Conservation (phyloP, 2,888 invertebrate genomes). For the Syrphus vitripennis region DNA sequence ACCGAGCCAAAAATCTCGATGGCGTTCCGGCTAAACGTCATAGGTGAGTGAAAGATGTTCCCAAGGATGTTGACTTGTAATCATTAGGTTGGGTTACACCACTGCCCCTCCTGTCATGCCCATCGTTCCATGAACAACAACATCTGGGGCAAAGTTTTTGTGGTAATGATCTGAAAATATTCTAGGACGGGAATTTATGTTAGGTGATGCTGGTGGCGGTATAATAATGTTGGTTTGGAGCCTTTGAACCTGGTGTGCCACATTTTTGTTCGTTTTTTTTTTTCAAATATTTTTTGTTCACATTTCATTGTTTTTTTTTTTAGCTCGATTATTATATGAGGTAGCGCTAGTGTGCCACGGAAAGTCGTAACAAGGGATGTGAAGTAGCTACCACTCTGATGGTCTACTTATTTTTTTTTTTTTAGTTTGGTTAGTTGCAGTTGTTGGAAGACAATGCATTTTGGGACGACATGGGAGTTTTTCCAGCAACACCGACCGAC, state of each 20-base stretch:
- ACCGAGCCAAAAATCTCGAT: constrained; percentile 95
- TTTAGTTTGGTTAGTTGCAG: background rate
- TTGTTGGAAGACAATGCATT: constrained; percentile 30
- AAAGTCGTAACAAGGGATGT: constrained; percentile 22
- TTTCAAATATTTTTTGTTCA: background rate
- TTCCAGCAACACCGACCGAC: background rate
- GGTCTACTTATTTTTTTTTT: constrained; percentile 17
- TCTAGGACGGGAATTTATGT: constrained; percentile 64
- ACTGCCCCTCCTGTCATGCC: background rate
- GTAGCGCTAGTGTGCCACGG: constrained; percentile 10
- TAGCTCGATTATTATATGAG: background rate
- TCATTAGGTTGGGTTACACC: constrained; percentile 46
- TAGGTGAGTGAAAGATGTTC: constrained; percentile 83
- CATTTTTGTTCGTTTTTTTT: constrained; percentile 3
- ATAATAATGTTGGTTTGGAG: constrained; percentile 33
- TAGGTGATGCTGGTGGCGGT: constrained; percentile 32
- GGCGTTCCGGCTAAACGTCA: constrained; percentile 91
- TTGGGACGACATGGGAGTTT: constrained; percentile 34
- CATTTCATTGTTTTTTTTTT: constrained; percentile 8
- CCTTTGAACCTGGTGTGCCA: constrained; percentile 29
- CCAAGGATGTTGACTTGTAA: constrained; percentile 62
- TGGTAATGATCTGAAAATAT: constrained; percentile 71
- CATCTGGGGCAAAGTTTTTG: constrained; percentile 54
- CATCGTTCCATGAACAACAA: constrained; percentile 30
- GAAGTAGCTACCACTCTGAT: constrained; percentile 44